These are phyloP conservation scores for Muscicapa striata DNA, from an alignment of 2,797 vertebrate species.

Conservation along the genomic window DNA sequence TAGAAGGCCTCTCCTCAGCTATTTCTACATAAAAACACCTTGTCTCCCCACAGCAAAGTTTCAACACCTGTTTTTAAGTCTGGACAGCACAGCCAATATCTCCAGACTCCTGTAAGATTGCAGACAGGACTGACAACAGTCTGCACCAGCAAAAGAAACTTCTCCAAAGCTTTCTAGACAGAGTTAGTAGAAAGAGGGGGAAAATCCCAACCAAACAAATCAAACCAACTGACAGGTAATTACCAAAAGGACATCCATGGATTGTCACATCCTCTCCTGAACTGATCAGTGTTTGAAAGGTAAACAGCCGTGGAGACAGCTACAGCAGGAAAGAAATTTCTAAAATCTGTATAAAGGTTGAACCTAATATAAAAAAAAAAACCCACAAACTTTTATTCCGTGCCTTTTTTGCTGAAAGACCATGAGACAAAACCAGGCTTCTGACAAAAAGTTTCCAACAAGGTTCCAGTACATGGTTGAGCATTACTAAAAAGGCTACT, in stretches of 20 bases:
- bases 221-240: background rate
- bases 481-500: background rate
- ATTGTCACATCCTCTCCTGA: background rate
- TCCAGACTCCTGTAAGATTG: background rate
- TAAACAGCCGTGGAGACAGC: background rate
- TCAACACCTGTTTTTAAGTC: background rate
- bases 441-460: background rate
- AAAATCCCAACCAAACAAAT: background rate
- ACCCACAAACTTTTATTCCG: background rate
- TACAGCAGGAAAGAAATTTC: background rate
- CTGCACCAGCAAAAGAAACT: background rate
- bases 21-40: background rate
- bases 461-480: background rate
- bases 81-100: background rate
- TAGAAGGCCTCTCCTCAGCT: background rate
- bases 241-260: background rate
- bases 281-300: background rate
- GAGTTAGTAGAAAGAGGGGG: background rate
- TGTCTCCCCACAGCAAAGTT: background rate
- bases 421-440: background rate
- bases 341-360: background rate
- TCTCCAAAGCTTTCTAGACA: background rate
- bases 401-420: background rate
- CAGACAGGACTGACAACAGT: background rate
- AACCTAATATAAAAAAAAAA: background rate